phyloP scores from a whole-genome alignment of 1,140 invertebrate genomes.

The Musca vetustissima region DNA sequence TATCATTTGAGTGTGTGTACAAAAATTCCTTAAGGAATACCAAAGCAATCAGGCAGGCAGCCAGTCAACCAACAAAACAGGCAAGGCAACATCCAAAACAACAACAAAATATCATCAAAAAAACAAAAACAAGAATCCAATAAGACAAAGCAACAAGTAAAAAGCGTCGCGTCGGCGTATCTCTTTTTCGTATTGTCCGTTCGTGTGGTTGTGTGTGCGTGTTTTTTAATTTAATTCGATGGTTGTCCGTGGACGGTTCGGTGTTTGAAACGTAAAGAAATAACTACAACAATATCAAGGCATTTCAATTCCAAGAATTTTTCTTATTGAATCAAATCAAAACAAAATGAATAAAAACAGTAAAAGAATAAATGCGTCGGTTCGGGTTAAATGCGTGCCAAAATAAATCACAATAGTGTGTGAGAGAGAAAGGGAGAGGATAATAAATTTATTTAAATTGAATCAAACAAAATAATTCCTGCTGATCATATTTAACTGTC shows the following conservation, averaged over 20 bases:
- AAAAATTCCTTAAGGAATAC: no score
- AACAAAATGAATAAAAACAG: background rate
- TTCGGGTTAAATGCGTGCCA: background rate
- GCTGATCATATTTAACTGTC: no score
- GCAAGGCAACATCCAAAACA: constrained; percentile 7
- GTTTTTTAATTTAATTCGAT: background rate
- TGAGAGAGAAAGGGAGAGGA: no score
- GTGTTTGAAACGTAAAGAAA: background rate
- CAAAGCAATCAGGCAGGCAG: no score
- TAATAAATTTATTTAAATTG: no score
- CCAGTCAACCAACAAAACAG: background rate
- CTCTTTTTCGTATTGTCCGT: background rate
- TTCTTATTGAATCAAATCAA: background rate
- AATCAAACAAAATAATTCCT: no score
- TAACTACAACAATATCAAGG: background rate
- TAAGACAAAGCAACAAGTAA: background rate
- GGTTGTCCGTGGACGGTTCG: background rate
- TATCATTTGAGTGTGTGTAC: no score
- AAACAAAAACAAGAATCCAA: constrained; percentile 19
- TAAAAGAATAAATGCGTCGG: background rate
- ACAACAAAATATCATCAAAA: background rate
- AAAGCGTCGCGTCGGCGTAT: no score
- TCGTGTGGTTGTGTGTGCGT: background rate
- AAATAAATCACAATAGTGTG: no score
- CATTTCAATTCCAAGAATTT: constrained; percentile 17